These are phyloP conservation scores for Ophonus ardosiacus DNA, from an alignment of 2,888 invertebrate genomes.

Conservation along the genomic window DNA sequence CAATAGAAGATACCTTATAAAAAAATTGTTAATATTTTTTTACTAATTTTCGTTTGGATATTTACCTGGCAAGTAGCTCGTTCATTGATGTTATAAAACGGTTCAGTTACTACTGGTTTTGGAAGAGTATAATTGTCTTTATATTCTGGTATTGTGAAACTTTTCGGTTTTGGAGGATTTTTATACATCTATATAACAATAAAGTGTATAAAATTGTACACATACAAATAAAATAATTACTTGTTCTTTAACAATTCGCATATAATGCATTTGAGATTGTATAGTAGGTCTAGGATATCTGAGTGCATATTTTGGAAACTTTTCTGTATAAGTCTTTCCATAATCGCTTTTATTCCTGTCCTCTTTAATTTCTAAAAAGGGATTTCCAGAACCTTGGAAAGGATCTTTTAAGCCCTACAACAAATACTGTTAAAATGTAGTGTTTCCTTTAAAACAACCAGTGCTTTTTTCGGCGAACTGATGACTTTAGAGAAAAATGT, in stretches of 20 bases:
- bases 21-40: conserved; percentile 5
- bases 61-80: conserved; percentile 40
- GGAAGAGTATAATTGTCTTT: conserved; percentile 67
- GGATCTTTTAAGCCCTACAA: conserved; percentile 18
- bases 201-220: not conserved
- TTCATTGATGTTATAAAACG: not conserved
- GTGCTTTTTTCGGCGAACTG: no score
- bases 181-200: conserved; percentile 68
- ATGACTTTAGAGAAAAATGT: no score
- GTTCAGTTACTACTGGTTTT: conserved; percentile 9
- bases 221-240: conserved; percentile 65
- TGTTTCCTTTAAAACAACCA: no score
- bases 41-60: not conserved
- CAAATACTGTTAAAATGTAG: not conserved
- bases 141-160: conserved; percentile 69
- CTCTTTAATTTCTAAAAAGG: conserved; percentile 10
- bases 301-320: conserved; percentile 17
- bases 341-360: conserved; percentile 23
- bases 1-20: conserved; percentile 71
- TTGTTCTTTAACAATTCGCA: conserved; percentile 70
- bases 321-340: not conserved
- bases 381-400: not conserved
- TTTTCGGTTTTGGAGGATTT: conserved; percentile 70
- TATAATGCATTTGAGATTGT: conserved; percentile 65
- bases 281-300: not conserved